These are phyloP conservation scores for Chromobotia macracanthus DNA, from an alignment of 2,797 vertebrate genomes.

Conservation along the genomic window DNA sequence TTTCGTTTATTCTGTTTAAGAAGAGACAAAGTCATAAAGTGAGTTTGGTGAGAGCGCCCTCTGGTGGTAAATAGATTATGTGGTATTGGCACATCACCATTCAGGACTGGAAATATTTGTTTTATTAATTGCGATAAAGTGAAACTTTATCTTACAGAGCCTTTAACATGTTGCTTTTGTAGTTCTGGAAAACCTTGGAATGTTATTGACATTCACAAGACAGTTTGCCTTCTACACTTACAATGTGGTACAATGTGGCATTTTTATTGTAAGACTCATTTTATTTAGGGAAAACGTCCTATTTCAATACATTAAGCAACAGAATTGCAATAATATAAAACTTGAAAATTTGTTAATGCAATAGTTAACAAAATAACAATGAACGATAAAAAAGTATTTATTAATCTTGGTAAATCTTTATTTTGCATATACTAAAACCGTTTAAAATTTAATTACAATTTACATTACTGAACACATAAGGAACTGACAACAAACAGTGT, in stretches of 20 bases:
- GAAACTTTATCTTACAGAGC: neutral
- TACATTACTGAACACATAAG: neutral
- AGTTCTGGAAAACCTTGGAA: neutral
- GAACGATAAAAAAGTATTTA: no score
- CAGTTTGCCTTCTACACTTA: neutral
- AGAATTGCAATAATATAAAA: neutral
- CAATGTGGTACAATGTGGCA: no score
- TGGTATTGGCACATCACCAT: no score
- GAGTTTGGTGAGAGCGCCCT: neutral
- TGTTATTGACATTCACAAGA: conserved; percentile 7
- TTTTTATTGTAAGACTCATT: no score
- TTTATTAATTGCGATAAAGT: no score
- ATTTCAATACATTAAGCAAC: neutral
- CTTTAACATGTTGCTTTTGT: neutral
- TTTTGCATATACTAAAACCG: neutral
- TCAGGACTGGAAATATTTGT: no score
- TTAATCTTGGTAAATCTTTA: neutral
- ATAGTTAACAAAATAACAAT: no score
- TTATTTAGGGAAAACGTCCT: no score
- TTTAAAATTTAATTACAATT: neutral
- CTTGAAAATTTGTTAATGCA: neutral
- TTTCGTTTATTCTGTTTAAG: neutral
- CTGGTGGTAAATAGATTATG: neutral
- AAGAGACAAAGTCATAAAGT: neutral
- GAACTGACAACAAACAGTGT: neutral